Evolutionary conservation across 2,113 vertebrate species (phyloP).

Genomic region (Bombycilla garrulus): DNA sequence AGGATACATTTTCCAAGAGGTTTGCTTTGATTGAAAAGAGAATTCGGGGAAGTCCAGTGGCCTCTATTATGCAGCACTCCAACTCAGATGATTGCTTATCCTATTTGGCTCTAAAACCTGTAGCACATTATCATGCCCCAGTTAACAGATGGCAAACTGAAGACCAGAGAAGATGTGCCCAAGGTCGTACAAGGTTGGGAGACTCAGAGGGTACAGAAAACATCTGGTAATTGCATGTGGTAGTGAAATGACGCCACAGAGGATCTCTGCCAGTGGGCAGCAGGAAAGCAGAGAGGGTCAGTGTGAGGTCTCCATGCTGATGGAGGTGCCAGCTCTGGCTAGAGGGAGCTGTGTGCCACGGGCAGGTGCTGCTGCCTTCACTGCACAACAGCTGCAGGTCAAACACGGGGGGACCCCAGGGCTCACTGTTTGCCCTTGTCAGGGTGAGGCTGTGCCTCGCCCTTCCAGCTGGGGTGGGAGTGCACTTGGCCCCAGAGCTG

Average conservation of each 20-base stretch:
- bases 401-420: not conserved
- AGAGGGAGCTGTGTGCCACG: accelerated
- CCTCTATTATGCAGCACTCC: not conserved
- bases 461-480: not conserved
- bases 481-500: not conserved
- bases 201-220: not conserved
- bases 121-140: conserved; percentile 39
- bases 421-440: not conserved
- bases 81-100: conserved; percentile 42
- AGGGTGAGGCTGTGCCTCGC: not conserved
- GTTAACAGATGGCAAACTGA: conserved; percentile 59
- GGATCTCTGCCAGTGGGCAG: not conserved
- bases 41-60: conserved; percentile 34
- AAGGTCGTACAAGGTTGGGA: conserved; percentile 21
- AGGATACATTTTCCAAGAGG: conserved; percentile 18
- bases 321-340: not conserved
- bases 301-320: not conserved
- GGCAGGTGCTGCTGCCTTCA: not conserved
- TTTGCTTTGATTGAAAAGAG: conserved; percentile 30
- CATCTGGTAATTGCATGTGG: not conserved
- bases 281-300: not conserved
- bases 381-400: not conserved
- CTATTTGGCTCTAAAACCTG: conserved; percentile 57
- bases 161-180: conserved; percentile 34
- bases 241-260: not conserved